Base-by-base conservation (phyloP, 2,888 invertebrate genomes). In the Molanna angustata region DNA sequence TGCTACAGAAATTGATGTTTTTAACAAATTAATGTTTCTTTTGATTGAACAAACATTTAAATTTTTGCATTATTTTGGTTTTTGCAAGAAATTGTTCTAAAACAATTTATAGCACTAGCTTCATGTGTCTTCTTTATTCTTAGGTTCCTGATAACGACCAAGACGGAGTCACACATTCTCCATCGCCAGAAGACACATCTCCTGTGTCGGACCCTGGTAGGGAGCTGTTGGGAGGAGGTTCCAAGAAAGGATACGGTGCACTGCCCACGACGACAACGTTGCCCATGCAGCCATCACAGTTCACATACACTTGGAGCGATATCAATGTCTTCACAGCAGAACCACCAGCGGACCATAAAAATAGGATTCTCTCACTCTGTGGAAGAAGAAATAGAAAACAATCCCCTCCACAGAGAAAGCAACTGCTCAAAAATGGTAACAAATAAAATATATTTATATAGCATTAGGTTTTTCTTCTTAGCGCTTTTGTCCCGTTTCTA, bases 281-380 rank as follows among this genome's bases (percentile, higher is more conserved):
- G 13, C 31, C 40, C 14, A 16, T 4, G 9, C 33, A 19, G 45
- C 18, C 63, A 80, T 33, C 35, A 9, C 44, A 41, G 18, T 47
- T 88, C 54, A 84, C 85, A 0, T 90, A 89, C 70, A 83, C 87
- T 3, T 90, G 90, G 90, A 83, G 83, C 42, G 86, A 86, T 58
- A 73, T 91, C 59, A 89, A 90, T 67, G 89, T 88, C 0, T 88
- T 86, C 63, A 81, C 83, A 7, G 80, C 80, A 9, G 81, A 80
- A 52, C 78, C 79, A 58, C 71, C 74, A 49, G 64, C 13, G 60
- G 67, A 64, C 61, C 73, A 71, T 62, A 73, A 66, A 59, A 68
- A 63, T 64, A 66, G 60, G 18, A 53, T 40, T 64, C 64, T 19
- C 64, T 70, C 65, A 48, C 71, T 66, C 66, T 76, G 69, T 78